Base-by-base conservation (phyloP, 2,888 invertebrate species). In the Euphydryas editha region DNA sequence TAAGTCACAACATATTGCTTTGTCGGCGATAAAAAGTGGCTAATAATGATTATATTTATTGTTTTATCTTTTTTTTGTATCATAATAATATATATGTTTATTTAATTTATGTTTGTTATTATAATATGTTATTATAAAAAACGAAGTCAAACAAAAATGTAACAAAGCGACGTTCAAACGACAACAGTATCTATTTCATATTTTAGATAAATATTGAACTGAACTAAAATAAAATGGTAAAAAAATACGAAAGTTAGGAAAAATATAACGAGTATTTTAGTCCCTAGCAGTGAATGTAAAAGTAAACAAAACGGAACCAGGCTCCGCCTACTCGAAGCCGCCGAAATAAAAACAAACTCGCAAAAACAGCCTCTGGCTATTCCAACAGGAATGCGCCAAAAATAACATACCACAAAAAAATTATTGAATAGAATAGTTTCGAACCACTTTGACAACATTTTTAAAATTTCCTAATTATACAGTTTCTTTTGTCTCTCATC, bases 241-340 rank as follows among this genome's bases (percentile, higher is more conserved):
- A 30, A 44, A 55, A 62, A 42, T 7, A n/a, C 47, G 30, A 56
- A 20, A n/a, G 3, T 17, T 13, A 39, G 2, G 39, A 54, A 44
- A 55, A 46, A 62, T 21, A 36, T 18, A 37, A 62, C 13, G 1
- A 15, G 42, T 15, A 42, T n/a, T 47, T 47, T 47, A 10, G 11
- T 1, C 17, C 18, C 46, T 47, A 18, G 15, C 17, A 47, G 46
- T 20, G 47, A 47, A 18, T 20, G 7, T 20, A 10, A 47, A 47
- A 47, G 11, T 47, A 47, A 47, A 47, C 18, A 18, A 47, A 47
- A 47, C 7, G 5, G 7, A 46, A 15, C 47, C 18, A 20, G 18
- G 20, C 47, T 47, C 20, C 8, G 10, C 20, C 10, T 10, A 20
- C 11, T 47, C 20, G 6, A 47, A 47, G 8, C 47, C 11, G 18